Percentiles rank a stretch among this genome's conserved stretches.
phyloP scores from a whole-genome alignment of 2,113 vertebrate genomes.

The Macrotus californicus region DNA sequence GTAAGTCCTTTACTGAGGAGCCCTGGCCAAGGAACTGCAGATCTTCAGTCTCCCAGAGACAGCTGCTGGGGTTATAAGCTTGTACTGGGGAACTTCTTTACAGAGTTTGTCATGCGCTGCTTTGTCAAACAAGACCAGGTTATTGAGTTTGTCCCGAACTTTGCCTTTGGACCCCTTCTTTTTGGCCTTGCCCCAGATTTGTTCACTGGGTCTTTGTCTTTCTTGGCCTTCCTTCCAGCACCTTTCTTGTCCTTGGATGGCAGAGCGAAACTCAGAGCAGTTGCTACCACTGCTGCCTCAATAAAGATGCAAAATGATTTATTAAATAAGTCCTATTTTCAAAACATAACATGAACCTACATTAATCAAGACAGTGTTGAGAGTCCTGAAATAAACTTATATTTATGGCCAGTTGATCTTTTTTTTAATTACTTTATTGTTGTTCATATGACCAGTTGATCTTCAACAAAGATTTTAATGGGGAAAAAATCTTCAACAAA shows the following conservation, averaged over 20 bases:
- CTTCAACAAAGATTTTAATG: background rate
- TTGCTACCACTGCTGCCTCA: no score
- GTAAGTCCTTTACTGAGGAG: background rate
- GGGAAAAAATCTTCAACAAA: no score
- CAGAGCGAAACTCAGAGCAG: no score
- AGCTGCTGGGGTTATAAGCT: background rate
- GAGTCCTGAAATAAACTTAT: background rate
- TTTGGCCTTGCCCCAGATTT: background rate
- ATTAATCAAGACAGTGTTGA: background rate
- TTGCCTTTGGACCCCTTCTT: background rate
- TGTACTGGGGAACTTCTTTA: background rate
- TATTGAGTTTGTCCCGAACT: background rate
- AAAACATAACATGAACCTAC: background rate
- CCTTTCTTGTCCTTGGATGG: background rate
- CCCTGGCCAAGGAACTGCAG: background rate
- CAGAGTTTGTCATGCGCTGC: background rate
- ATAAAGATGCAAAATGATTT: background rate
- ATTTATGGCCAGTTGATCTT: background rate
- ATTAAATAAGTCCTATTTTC: background rate
- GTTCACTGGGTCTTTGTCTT: background rate
- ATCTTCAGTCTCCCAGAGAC: background rate
- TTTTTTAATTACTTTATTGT: no score
- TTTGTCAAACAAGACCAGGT: background rate
- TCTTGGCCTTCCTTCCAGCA: background rate
- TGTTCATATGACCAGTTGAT: no score